Conservation (phyloP, 2,797 vertebrate genomes). For the Mustela erminea region DNA sequence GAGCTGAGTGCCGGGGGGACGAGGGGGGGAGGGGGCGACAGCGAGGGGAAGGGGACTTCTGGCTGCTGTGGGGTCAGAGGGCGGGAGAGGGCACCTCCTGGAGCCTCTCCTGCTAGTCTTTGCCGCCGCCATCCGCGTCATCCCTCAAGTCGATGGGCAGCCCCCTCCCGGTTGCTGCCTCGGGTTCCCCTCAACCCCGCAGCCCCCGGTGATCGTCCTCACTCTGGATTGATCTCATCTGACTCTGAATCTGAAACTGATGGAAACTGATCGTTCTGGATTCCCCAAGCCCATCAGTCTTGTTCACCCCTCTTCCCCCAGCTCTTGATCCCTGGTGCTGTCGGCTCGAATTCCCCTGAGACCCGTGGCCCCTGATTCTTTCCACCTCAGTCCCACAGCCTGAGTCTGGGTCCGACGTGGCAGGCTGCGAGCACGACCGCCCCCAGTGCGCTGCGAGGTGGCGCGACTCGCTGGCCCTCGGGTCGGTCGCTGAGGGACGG, state of each 20-base stretch:
- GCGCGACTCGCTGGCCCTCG: slow-evolving; percentile 64
- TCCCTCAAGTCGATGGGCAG: neutral
- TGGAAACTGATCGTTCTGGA: neutral
- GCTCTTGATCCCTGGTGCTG: neutral
- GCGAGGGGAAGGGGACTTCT: neutral
- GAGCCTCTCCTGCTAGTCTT: neutral
- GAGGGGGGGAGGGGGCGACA: neutral
- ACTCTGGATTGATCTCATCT: neutral
- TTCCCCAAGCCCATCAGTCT: neutral
- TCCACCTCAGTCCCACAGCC: neutral
- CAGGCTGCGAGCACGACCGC: rapidly evolving
- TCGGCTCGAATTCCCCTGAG: neutral
- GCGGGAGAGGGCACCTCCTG: neutral
- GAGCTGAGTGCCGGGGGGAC: neutral
- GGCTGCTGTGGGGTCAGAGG: neutral
- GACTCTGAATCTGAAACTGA: neutral
- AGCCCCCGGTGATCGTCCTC: neutral
- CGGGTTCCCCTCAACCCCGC: neutral
- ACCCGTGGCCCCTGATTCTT: neutral
- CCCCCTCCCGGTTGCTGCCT: neutral
- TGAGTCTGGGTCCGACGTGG: slow-evolving; percentile 42
- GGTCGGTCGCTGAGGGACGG: neutral
- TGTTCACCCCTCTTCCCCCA: neutral
- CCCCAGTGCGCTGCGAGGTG: slow-evolving; percentile 53
- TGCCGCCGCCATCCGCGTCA: neutral